Evolutionary conservation across 2,888 invertebrate species (phyloP).

Genomic region (Orthonevra nobilis): DNA sequence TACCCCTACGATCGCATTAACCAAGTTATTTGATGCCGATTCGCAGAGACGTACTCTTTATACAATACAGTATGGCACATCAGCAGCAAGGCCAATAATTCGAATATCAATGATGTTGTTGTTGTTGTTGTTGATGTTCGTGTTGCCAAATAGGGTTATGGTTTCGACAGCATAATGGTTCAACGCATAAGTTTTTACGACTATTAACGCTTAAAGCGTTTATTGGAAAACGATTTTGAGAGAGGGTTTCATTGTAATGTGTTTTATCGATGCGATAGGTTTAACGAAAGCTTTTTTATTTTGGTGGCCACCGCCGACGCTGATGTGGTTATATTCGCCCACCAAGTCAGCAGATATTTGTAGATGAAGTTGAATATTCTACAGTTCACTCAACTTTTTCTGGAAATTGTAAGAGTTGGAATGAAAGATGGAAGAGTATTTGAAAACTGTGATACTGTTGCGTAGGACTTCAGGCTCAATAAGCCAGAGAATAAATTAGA

Average conservation of each 20-base stretch:
- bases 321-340: too few species aligned
- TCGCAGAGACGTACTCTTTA: conserved; percentile 22
- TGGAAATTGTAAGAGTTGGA: too few species aligned
- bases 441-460: too few species aligned
- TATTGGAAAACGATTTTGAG: conserved; percentile 42
- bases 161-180: conserved; percentile 33
- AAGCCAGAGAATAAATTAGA: too few species aligned
- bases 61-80: conserved; percentile 14
- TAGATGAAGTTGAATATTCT: too few species aligned
- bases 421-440: too few species aligned
- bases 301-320: too few species aligned
- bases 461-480: too few species aligned
- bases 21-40: conserved; percentile 55
- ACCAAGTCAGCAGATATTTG: too few species aligned
- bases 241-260: conserved; percentile 42
- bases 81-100: conserved; percentile 25
- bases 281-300: conserved; percentile 3
- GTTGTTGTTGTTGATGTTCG: too few species aligned
- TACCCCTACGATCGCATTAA: conserved; percentile 47
- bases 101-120: conserved; percentile 36
- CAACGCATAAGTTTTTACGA: conserved; percentile 64
- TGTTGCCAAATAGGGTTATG: conserved; percentile 4
- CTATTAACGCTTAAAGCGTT: conserved; percentile 58
- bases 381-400: too few species aligned
- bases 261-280: conserved; percentile 42